These are phyloP conservation scores for Prochilodus magdalenae DNA, from an alignment of 2,113 vertebrate genomes.

Conservation along the genomic window DNA sequence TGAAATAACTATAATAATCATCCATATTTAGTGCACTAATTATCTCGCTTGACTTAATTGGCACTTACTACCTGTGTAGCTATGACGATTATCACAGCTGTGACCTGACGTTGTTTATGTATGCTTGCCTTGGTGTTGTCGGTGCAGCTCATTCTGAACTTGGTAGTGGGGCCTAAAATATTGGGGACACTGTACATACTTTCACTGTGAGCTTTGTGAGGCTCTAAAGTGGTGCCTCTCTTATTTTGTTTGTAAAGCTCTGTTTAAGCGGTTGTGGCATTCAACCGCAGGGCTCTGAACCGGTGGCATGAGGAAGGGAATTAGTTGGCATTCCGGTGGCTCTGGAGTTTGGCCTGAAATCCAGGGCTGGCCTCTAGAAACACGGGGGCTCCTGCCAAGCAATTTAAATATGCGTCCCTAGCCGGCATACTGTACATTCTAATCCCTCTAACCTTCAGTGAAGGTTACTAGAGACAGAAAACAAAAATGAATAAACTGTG, in stretches of 20 bases:
- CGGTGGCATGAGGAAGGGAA: constrained; percentile 11
- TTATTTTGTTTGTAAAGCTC: background rate
- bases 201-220: background rate
- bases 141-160: background rate
- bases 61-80: constrained; percentile 6
- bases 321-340: background rate
- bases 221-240: background rate
- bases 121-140: background rate
- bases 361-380: background rate
- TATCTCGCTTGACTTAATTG: constrained; percentile 21
- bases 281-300: background rate
- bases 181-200: background rate
- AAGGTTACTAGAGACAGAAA: constrained; percentile 47
- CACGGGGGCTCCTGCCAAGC: constrained; percentile 49
- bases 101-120: constrained; percentile 24
- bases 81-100: constrained; percentile 39
- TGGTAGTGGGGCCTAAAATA: background rate
- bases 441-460: constrained; percentile 63
- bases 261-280: background rate
- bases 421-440: constrained; percentile 43
- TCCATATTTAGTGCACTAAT: constrained; percentile 2
- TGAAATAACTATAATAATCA: constrained; percentile 39
- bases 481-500: constrained; percentile 50
- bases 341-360: constrained; percentile 1
- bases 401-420: constrained; percentile 51